Conservation (phyloP, 2,113 vertebrate species). For the Machaerirhynchus nigripectus region DNA sequence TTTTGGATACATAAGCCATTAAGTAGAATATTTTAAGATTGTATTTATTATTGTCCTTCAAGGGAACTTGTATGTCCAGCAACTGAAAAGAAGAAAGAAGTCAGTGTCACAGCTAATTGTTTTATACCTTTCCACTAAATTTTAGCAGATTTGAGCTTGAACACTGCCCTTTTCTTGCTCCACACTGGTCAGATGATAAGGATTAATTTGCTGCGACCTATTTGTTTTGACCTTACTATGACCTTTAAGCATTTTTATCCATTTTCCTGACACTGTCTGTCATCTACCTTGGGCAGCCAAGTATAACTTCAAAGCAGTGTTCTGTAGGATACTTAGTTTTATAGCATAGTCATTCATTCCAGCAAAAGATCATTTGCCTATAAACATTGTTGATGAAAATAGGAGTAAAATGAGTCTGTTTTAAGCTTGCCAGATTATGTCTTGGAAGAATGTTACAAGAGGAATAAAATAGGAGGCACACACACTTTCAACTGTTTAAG, state of each 20-base stretch:
- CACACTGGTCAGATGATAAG: constrained; percentile 60
- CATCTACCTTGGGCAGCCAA: constrained; percentile 49
- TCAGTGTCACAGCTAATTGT: neutral
- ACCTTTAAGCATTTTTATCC: constrained; percentile 60
- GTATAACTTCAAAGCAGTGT: constrained; percentile 64
- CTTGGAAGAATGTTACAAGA: neutral
- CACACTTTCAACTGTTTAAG: neutral
- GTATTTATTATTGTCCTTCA: neutral
- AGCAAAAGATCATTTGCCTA: constrained; percentile 56
- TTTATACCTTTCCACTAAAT: constrained; percentile 40
- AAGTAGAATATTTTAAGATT: neutral
- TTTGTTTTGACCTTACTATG: constrained; percentile 72
- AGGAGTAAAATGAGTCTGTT: constrained; percentile 29
- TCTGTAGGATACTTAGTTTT: constrained; percentile 58
- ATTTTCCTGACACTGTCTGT: constrained; percentile 56
- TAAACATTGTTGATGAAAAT: constrained; percentile 44
- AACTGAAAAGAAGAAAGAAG: constrained; percentile 1
- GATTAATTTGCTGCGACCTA: constrained; percentile 75
- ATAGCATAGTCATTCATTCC: constrained; percentile 50
- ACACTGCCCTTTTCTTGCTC: constrained; percentile 39
- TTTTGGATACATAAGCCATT: neutral
- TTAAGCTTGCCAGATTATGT: neutral
- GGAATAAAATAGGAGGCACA: neutral
- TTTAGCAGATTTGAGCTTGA: constrained; percentile 31
- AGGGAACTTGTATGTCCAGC: neutral